Evolutionary conservation across 1,140 invertebrate species (phyloP).

Genomic region (Platorchestia sp.): DNA sequence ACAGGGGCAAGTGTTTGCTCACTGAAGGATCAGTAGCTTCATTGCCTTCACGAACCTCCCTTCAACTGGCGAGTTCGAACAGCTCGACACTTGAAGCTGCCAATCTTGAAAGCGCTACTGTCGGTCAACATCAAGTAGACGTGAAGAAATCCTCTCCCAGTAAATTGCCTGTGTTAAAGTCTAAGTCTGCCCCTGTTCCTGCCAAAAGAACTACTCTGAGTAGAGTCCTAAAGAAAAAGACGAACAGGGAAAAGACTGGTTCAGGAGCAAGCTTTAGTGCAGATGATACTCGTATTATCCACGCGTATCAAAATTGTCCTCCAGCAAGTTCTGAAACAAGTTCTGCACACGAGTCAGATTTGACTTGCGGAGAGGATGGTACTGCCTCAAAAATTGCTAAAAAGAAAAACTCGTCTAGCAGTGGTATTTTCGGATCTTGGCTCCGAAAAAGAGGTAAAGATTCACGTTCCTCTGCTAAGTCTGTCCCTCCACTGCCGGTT

Average conservation of each 20-base stretch:
- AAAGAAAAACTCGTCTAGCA: background rate
- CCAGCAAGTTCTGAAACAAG: background rate
- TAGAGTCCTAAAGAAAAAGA: background rate
- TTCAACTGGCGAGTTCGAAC: background rate
- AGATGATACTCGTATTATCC: background rate
- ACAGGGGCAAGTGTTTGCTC: background rate
- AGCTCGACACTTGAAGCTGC: background rate
- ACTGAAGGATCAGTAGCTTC: background rate
- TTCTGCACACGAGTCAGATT: background rate
- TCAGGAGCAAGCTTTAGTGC: background rate
- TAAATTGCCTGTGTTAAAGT: background rate
- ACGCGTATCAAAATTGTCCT: background rate
- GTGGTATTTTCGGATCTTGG: background rate
- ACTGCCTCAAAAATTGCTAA: background rate
- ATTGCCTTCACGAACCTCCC: background rate
- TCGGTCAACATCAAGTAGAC: background rate
- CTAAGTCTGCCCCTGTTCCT: slow-evolving; percentile 5
- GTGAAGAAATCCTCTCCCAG: background rate
- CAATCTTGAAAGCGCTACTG: background rate
- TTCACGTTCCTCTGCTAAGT: background rate
- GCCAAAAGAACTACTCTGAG: slow-evolving; percentile 12
- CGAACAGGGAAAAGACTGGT: background rate
- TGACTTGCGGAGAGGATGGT: background rate
- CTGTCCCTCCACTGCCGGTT: background rate
- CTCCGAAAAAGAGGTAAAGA: slow-evolving; percentile 9